These are phyloP conservation scores for Drosophila kurseongensis DNA, from an alignment of 1,140 invertebrate species.

Conservation along the genomic window DNA sequence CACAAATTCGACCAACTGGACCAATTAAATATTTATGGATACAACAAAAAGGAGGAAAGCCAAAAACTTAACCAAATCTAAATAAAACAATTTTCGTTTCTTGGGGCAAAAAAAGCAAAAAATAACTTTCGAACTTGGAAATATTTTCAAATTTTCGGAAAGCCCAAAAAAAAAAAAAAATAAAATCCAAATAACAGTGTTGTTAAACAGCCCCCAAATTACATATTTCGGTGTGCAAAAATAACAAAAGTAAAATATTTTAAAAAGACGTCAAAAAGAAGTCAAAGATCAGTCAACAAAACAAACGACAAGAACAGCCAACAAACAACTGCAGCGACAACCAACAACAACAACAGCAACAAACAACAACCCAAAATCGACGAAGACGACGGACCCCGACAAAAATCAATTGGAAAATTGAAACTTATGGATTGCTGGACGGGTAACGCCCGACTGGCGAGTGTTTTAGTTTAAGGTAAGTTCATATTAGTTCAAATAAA, in stretches of 20 bases:
- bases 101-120: constrained; percentile 39
- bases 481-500: not conserved
- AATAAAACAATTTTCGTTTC: constrained; percentile 28
- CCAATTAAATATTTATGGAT: constrained; percentile 79
- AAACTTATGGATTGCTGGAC: constrained; percentile 85
- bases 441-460: constrained; percentile 85
- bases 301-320: constrained; percentile 34
- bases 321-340: constrained; percentile 42
- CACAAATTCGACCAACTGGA: constrained; percentile 65
- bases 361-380: constrained; percentile 33
- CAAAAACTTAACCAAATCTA: constrained; percentile 18
- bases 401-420: constrained; percentile 82
- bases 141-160: constrained; percentile 27
- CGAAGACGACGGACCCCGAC: constrained; percentile 59
- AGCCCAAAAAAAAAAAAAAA: constrained; percentile 1
- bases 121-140: constrained; percentile 39
- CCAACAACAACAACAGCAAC: constrained; percentile 36
- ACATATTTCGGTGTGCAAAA: constrained; percentile 65
- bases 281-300: constrained; percentile 16
- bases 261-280: constrained; percentile 9
- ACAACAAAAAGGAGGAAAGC: constrained; percentile 24
- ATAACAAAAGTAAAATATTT: constrained; percentile 31
- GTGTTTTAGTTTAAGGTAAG: constrained; percentile 85
- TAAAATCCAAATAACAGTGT: constrained; percentile 48
- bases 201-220: constrained; percentile 49